phyloP scores from a whole-genome alignment of 2,797 vertebrate genomes.

The Ctenosaura bakeri region DNA sequence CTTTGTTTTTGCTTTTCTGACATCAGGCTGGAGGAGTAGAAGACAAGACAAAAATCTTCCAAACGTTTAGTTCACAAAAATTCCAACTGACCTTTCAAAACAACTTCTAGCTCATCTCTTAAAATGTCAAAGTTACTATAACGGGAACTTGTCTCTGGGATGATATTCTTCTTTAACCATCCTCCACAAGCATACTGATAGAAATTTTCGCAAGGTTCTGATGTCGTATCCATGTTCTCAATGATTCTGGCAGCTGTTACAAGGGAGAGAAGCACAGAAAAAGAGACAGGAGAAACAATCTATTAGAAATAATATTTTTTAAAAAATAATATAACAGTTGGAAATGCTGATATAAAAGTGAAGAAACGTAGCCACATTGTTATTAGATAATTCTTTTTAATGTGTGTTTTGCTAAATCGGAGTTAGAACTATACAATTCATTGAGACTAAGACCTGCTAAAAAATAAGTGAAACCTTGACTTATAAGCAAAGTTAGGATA shows the following conservation, averaged over 20 bases:
- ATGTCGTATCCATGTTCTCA: conserved; percentile 90
- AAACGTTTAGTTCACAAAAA: conserved; percentile 43
- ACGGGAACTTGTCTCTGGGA: conserved; percentile 93
- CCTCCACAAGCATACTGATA: conserved; percentile 96
- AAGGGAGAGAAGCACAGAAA: conserved; percentile 18
- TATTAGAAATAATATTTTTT: neutral
- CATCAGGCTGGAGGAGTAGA: neutral
- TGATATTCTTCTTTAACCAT: conserved; percentile 94
- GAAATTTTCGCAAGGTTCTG: conserved; percentile 91
- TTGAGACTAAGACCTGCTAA: no score
- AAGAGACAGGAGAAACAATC: rapidly evolving
- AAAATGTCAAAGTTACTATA: conserved; percentile 96
- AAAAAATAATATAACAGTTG: neutral
- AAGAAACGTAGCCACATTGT: neutral
- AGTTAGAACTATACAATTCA: no score
- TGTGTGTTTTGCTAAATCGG: neutral
- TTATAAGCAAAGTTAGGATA: no score
- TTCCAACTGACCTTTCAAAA: conserved; percentile 91
- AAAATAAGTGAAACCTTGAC: no score
- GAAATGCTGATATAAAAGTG: neutral
- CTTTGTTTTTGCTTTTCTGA: conserved; percentile 30
- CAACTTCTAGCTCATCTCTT: conserved; percentile 91
- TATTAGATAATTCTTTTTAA: neutral
- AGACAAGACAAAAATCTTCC: conserved; percentile 57
- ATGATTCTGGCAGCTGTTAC: conserved; percentile 91